These are phyloP conservation scores for Cheilosia variabilis DNA, from an alignment of 2,888 invertebrate species.

Conservation along the genomic window DNA sequence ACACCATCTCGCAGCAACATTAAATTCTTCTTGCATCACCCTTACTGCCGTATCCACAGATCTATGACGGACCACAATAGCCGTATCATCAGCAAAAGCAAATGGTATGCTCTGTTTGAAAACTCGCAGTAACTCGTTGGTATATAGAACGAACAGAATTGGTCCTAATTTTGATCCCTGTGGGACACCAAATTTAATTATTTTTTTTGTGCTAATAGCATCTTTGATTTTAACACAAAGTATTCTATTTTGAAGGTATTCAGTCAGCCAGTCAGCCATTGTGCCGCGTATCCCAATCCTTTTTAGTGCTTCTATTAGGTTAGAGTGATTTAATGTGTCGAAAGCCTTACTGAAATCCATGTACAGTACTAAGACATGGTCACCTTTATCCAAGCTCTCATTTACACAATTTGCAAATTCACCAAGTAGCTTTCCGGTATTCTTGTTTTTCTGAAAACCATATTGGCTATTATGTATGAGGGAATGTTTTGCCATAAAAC, in stretches of 20 bases:
- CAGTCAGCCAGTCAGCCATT: background rate
- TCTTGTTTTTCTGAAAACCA: constrained; percentile 3
- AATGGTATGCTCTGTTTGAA: constrained; percentile 2
- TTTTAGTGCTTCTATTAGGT: background rate
- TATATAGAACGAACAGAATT: constrained; percentile 10
- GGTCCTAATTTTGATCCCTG: constrained; percentile 13
- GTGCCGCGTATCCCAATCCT: background rate
- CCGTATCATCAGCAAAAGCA: constrained; percentile 21
- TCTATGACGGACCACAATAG: constrained; percentile 9
- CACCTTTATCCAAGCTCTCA: background rate
- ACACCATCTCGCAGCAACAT: too few species aligned
- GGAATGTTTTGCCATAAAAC: background rate
- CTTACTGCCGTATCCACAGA: background rate
- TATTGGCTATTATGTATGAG: background rate
- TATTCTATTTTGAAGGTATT: background rate
- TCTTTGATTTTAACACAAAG: background rate
- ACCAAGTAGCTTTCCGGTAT: constrained; percentile 2
- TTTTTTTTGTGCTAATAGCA: background rate
- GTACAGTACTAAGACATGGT: constrained; percentile 1
- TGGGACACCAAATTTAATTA: constrained; percentile 1
- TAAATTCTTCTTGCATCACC: too few species aligned
- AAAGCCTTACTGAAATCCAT: constrained; percentile 17
- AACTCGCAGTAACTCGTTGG: background rate
- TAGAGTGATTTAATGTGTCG: background rate
- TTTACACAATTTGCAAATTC: constrained; percentile 1